phyloP scores from a whole-genome alignment of 2,797 vertebrate species.

The Emys orbicularis region DNA sequence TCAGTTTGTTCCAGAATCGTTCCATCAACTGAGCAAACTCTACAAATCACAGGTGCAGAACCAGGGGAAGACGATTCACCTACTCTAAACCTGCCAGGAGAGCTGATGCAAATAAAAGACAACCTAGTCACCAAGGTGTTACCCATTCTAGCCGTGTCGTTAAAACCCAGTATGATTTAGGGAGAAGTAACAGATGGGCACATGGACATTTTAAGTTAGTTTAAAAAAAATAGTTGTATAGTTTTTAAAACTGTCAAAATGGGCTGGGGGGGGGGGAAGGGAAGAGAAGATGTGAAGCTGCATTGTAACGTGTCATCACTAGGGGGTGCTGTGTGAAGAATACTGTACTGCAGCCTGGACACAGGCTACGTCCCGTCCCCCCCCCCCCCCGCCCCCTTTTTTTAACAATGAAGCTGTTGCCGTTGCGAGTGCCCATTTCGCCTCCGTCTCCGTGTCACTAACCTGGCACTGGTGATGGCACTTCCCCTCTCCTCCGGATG shows the following conservation, averaged over 20 bases:
- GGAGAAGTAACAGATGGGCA: neutral
- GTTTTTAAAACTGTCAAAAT: neutral
- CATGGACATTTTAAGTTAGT: neutral
- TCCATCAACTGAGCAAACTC: neutral
- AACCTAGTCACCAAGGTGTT: neutral
- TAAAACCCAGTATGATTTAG: neutral
- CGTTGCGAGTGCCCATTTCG: neutral
- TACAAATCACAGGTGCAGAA: neutral
- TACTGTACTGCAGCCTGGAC: neutral
- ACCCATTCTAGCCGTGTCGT: neutral
- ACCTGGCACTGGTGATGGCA: no score
- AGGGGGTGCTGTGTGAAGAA: neutral
- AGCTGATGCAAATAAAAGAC: neutral
- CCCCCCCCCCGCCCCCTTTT: rapidly evolving
- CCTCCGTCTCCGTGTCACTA: neutral
- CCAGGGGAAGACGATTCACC: neutral
- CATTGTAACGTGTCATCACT: no score
- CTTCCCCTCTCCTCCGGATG: neutral
- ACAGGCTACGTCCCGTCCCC: no score
- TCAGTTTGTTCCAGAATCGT: neutral
- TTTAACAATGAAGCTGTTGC: no score
- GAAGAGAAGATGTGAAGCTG: neutral
- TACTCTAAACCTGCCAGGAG: neutral
- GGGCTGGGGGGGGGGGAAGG: no score
- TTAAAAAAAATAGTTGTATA: neutral